Conservation (phyloP, 2,113 vertebrate genomes). For the Leptobrachium ailaonicum region DNA sequence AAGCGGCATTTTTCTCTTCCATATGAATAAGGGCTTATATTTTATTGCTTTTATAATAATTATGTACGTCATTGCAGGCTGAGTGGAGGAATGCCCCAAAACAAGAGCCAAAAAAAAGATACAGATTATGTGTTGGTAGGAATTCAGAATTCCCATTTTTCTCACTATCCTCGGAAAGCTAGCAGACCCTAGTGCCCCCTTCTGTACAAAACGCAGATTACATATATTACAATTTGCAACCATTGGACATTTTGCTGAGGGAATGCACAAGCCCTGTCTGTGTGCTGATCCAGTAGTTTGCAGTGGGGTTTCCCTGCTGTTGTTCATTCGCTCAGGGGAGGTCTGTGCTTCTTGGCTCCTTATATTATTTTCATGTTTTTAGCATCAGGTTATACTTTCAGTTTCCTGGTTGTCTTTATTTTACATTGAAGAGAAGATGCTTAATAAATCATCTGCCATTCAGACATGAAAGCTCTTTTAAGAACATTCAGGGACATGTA, state of each 20-base stretch:
- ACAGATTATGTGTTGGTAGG: too few relatives aligned
- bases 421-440: background rate
- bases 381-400: background rate
- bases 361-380: background rate
- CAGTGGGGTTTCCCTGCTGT: background rate
- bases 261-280: background rate
- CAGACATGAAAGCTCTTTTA: background rate
- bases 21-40: too few relatives aligned
- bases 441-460: background rate
- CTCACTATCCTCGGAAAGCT: background rate
- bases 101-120: too few relatives aligned
- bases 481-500: background rate
- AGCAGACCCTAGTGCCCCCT: slow-evolving; percentile 42
- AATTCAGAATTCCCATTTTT: too few relatives aligned
- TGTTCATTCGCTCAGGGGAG: background rate
- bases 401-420: background rate
- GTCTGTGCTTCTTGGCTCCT: background rate
- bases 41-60: too few relatives aligned
- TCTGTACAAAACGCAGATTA: slow-evolving; percentile 9
- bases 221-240: background rate
- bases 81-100: too few relatives aligned
- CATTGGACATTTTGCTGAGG: background rate
- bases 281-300: background rate
- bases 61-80: too few relatives aligned
- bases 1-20: too few relatives aligned